Evolutionary conservation across 2,888 invertebrate species (phyloP).

Genomic region (Ormyrus labotus): DNA sequence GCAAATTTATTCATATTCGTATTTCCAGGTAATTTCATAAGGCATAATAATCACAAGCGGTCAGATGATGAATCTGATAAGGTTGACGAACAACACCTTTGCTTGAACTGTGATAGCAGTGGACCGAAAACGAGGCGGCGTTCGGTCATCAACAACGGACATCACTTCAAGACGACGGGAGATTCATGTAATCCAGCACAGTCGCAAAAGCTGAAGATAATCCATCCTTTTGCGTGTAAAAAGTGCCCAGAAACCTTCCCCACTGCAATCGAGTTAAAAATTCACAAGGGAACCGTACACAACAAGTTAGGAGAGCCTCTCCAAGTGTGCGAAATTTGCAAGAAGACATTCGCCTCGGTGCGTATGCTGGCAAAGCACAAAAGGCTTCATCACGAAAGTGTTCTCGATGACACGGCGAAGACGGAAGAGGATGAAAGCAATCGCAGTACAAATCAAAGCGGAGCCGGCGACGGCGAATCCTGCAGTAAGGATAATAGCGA

Average conservation of each 20-base stretch:
- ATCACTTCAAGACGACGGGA: not conserved
- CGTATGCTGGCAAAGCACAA: constrained; percentile 51
- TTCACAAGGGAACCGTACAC: constrained; percentile 44
- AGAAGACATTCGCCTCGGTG: constrained; percentile 54
- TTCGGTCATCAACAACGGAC: constrained; percentile 18
- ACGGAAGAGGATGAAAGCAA: not conserved
- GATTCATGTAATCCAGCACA: not conserved
- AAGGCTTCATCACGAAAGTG: constrained; percentile 26
- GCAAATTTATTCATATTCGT: not conserved
- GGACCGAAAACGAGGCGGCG: constrained; percentile 38
- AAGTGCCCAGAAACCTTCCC: constrained; percentile 35
- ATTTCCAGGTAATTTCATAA: constrained; percentile 15
- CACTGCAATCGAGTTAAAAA: constrained; percentile 37
- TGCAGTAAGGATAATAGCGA: constrained; percentile 15
- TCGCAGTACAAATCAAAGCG: not conserved
- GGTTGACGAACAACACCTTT: not conserved
- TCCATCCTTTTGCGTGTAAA: constrained; percentile 35
- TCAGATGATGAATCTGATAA: not conserved
- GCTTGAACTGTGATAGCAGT: constrained; percentile 34
- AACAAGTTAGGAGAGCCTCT: not conserved
- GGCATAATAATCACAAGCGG: constrained; percentile 3
- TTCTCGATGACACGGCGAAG: constrained; percentile 6
- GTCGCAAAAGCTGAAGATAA: not conserved
- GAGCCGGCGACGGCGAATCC: not conserved
- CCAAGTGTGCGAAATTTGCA: constrained; percentile 59